Base-by-base conservation (phyloP, 2,888 invertebrate genomes). In the Matsumyia berberina region DNA sequence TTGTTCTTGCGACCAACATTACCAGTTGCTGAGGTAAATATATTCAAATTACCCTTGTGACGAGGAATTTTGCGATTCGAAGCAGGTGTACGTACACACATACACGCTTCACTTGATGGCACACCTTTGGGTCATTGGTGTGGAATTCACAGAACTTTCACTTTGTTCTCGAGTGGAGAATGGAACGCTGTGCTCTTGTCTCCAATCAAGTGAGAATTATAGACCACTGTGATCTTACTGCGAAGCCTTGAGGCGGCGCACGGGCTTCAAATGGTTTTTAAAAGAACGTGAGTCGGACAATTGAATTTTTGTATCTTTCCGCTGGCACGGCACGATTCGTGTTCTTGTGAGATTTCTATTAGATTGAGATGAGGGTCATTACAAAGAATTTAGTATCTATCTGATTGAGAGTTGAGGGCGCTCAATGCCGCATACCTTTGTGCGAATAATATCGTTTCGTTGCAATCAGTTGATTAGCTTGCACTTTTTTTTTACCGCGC, bases 31-130 rank as follows among this genome's bases (percentile, higher is more conserved):
- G 39, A 33, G 12, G 74, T 60, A 53, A 33, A 73, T 72, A 53
- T 70, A 82, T 77, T 82, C 60, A 77, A 72, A 82, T 82, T 72
- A 70, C 66, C 62, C 51, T 66, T 60, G 24, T 31, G 62, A 17
- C 53, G 15, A 19, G 70, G 11, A 58, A 72, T 49, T n/a, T 73
- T 66, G 53, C 24, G 39, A 69, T 35, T 57, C 15, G 29, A 33
- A 64, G 42, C 81, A 76, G 76, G 81, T 81, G 64, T 67, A 24
- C 2, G 4, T 24, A 24, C 24, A 24, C 24, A 3, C 4, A 4
- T 24, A 62, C 39, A 29, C 33, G 49, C 49, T 53, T n/a, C n/a
- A n/a, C 9, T 57, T 39, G 60, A 64, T 70, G 81, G 62, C 76
- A 67, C 80, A 73, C 80, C 73, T 74, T 69, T 39, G 49, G 76